Percentiles rank a stretch among this genome's conserved stretches.
phyloP scores from a whole-genome alignment of 2,113 vertebrate species.

The Brachypteracias leptosomus region DNA sequence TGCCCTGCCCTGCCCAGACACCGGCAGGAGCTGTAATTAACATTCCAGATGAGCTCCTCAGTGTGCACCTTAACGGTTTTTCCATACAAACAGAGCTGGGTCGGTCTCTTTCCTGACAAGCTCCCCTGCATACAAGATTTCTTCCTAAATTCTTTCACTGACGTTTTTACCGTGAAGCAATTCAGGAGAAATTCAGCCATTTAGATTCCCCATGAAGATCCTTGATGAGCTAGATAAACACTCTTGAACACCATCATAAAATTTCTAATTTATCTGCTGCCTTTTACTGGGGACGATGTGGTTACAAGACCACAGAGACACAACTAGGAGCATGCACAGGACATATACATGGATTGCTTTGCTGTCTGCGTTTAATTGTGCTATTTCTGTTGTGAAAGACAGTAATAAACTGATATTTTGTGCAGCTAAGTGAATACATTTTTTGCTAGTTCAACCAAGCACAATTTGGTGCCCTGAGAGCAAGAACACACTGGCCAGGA shows the following conservation, averaged over 20 bases:
- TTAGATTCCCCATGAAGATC: neutral
- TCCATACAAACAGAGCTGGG: neutral
- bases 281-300: neutral
- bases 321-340: neutral
- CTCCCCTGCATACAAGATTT: rapidly evolving
- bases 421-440: neutral
- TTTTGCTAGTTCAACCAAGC: neutral
- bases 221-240: neutral
- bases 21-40: neutral
- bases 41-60: neutral
- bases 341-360: neutral
- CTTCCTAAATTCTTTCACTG: neutral
- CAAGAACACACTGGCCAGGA: neutral
- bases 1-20: neutral
- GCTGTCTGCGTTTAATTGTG: neutral
- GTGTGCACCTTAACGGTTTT: neutral
- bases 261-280: neutral
- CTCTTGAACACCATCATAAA: neutral
- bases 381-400: neutral
- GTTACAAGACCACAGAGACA: neutral
- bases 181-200: no score
- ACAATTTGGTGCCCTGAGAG: neutral
- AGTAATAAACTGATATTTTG: neutral
- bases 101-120: neutral
- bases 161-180: neutral